phyloP scores from a whole-genome alignment of 2,888 invertebrate genomes.

The Drosophila helvetica region DNA sequence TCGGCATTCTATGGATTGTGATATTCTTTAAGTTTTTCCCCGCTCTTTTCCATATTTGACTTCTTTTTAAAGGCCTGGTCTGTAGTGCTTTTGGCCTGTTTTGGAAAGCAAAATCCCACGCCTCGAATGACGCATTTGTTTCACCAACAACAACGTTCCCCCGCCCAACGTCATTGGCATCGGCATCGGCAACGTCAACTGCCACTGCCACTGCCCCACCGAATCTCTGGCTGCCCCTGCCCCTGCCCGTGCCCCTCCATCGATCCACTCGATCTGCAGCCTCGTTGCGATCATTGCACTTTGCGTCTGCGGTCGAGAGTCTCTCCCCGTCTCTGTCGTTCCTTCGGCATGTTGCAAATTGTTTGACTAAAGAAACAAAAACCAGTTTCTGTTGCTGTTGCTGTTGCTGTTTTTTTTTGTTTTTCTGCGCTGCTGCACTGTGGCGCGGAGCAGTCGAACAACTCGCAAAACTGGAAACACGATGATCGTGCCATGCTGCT shows the following conservation, averaged over 20 bases:
- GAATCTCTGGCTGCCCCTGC: too few species aligned
- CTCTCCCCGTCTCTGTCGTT: slow-evolving; percentile 20
- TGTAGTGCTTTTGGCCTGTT: neutral
- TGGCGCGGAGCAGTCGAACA: slow-evolving; percentile 8
- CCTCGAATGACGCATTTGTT: slow-evolving; percentile 40
- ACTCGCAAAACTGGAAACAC: slow-evolving; percentile 48
- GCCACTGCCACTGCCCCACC: slow-evolving; percentile 1
- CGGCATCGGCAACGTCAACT: too few species aligned
- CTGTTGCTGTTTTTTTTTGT: too few species aligned
- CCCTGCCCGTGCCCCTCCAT: neutral
- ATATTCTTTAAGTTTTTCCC: too few species aligned
- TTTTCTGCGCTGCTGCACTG: slow-evolving; percentile 2
- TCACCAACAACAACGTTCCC: slow-evolving; percentile 38
- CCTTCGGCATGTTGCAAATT: slow-evolving; percentile 61
- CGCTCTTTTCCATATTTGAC: neutral
- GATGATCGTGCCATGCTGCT: slow-evolving; percentile 29
- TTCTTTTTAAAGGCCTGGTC: slow-evolving; percentile 19
- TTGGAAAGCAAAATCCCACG: slow-evolving; percentile 35
- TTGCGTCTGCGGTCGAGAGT: slow-evolving; percentile 51
- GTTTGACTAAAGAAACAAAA: slow-evolving; percentile 44
- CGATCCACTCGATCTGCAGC: slow-evolving; percentile 47
- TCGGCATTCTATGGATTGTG: neutral
- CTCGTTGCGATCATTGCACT: slow-evolving; percentile 76
- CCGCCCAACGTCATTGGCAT: slow-evolving; percentile 2
- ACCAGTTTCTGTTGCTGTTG: slow-evolving; percentile 57